A percentile compares a stretch with the other conserved stretches of the same genome.
phyloP scores from a whole-genome alignment of 2,888 invertebrate genomes.

The Catocala fraxini region DNA sequence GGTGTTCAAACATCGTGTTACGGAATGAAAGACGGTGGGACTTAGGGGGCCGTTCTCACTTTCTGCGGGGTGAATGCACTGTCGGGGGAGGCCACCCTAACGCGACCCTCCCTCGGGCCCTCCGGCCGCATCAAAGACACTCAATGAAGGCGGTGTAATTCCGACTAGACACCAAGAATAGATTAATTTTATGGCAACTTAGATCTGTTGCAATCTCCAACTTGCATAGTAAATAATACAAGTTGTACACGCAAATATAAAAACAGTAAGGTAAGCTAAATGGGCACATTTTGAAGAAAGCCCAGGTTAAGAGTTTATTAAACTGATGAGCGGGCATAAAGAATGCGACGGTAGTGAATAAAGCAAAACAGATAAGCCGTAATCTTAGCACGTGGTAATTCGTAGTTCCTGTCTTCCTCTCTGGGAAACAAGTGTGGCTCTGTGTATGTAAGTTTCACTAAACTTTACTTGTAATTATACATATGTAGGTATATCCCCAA shows the following conservation, averaged over 20 bases:
- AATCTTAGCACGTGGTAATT: no score
- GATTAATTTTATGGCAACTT: constrained; percentile 44
- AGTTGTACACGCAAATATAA: not conserved
- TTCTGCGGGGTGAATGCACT: constrained; percentile 87
- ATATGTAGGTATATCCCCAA: no score
- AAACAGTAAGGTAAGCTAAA: not conserved
- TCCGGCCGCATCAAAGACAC: constrained; percentile 79
- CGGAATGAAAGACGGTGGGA: constrained; percentile 74
- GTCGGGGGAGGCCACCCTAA: constrained; percentile 74
- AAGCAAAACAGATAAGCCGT: no score
- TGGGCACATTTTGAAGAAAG: no score
- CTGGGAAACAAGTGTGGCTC: no score
- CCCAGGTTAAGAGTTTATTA: no score
- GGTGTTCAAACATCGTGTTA: constrained; percentile 73
- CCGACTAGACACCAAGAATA: constrained; percentile 52
- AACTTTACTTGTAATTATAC: no score
- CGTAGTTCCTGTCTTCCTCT: no score
- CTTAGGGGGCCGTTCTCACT: constrained; percentile 79
- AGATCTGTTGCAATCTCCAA: constrained; percentile 13
- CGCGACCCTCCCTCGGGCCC: constrained; percentile 69
- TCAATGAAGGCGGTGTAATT: constrained; percentile 71
- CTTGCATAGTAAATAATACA: constrained; percentile 3
- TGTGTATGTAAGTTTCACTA: no score
- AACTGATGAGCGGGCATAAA: no score
- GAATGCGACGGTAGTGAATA: no score